Base-by-base conservation (phyloP, 2,888 invertebrate species). In the Nasonovia ribisnigri region DNA sequence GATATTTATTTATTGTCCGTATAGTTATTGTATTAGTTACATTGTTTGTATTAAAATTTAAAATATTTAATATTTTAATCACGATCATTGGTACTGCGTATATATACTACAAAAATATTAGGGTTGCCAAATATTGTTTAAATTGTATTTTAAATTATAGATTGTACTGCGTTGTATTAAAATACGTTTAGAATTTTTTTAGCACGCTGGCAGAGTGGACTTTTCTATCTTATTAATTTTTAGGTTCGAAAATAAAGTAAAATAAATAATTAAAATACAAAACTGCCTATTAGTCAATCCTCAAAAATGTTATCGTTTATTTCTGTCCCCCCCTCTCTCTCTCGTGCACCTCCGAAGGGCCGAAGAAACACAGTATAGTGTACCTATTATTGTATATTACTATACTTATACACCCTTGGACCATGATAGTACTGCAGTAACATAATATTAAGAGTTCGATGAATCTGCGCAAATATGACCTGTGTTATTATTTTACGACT, bases 401-500 rank as follows among this genome's bases (percentile, higher is more conserved):
- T 67, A n/a, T 67, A 67, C 6, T n/a, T 36, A 67, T n/a, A 67
- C 67, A 20, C 16, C 2, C n/a, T 16, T n/a, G 5, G 6, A 16
- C n/a, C 36, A n/a, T 67, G 67, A 36, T 67, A 67, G 67, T 67
- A 67, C n/a, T 84, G 84, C 26, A 84, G 43, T 84, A 26, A 84
- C 26, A 43, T 42, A 54, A 43, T 84, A 36, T 43, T 13, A 54
- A 26, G 20, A 43, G 42, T 43, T 60, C 43, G 43, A 42, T n/a
- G 54, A 88, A 89, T 29, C 42, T 20, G 20, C 43, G 57, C 43
- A 60, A 42, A 89, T 5, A 89, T 16, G 13, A 51, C 13, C 60
- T 29, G 57, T 89, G 57, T 89, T 57, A 89, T 67, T 67, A 36
- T 89, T 89, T 60, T 60, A 57, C 89, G 42, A 43, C 89, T 11